Conservation (phyloP, 2,797 vertebrate genomes). For the Orestias chungarensis region DNA sequence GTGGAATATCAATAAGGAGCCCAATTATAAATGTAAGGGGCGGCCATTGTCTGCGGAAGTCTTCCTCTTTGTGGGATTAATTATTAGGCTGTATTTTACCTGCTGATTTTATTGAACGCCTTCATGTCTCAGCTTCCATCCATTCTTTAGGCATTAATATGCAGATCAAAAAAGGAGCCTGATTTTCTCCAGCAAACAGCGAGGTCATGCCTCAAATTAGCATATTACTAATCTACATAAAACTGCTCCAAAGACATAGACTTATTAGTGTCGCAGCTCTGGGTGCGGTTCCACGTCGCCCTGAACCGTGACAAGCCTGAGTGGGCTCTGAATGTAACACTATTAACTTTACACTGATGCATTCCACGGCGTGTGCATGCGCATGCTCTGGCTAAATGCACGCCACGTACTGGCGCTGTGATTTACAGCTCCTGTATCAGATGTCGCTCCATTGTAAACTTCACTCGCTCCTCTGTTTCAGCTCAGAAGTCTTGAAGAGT, state of each 20-base stretch:
- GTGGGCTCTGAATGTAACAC: constrained; percentile 66
- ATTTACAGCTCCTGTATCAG: constrained; percentile 50
- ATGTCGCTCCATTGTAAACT: constrained; percentile 50
- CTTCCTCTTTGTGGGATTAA: constrained; percentile 73
- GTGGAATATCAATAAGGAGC: constrained; percentile 77
- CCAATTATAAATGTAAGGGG: constrained; percentile 70
- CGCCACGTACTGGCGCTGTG: constrained; percentile 28
- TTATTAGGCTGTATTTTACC: constrained; percentile 71
- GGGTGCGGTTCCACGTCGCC: constrained; percentile 52
- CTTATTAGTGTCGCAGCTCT: constrained; percentile 68
- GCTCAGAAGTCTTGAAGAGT: constrained; percentile 46
- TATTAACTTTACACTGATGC: constrained; percentile 68
- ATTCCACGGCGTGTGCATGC: constrained; percentile 58
- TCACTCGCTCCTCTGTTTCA: constrained; percentile 56
- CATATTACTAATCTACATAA: constrained; percentile 80
- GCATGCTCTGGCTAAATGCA: constrained; percentile 50
- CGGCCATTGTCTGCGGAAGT: constrained; percentile 69
- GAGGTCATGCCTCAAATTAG: constrained; percentile 73
- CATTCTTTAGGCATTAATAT: constrained; percentile 76
- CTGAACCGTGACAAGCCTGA: constrained; percentile 65
- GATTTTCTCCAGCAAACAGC: constrained; percentile 75
- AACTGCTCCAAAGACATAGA: constrained; percentile 68
- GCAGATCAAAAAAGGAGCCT: constrained; percentile 75
- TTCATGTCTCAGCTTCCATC: constrained; percentile 76
- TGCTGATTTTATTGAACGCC: constrained; percentile 78